phyloP scores from a whole-genome alignment of 2,113 vertebrate genomes.

The Hucho hucho region DNA sequence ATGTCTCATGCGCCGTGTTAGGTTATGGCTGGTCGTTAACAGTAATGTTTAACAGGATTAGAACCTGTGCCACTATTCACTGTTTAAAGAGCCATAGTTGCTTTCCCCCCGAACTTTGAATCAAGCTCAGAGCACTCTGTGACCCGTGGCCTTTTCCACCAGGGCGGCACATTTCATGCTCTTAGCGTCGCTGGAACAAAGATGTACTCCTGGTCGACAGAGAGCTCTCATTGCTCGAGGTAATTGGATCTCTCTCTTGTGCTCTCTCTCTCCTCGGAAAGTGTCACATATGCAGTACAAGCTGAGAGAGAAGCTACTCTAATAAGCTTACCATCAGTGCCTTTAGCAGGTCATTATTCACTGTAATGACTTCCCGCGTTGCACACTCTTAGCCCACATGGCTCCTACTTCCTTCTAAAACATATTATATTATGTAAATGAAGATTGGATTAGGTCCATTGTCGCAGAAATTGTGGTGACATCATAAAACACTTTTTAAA shows the following conservation, averaged over 20 bases:
- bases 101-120: not conserved
- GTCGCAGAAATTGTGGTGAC: too few species aligned
- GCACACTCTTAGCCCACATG: constrained; percentile 9
- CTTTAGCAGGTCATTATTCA: constrained; percentile 34
- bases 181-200: not conserved
- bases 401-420: not conserved
- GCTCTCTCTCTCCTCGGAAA: constrained; percentile 3
- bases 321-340: constrained; percentile 29
- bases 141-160: not conserved
- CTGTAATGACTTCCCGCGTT: constrained; percentile 20
- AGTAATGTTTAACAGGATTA: constrained; percentile 4
- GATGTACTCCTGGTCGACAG: not conserved
- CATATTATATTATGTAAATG: constrained; percentile 10
- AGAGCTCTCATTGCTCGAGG: not conserved
- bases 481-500: too few species aligned
- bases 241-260: constrained; percentile 25
- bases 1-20: not conserved
- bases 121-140: not conserved
- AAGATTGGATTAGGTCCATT: not conserved
- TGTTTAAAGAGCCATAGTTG: not conserved
- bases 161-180: not conserved
- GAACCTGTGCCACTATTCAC: not conserved
- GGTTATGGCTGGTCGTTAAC: not conserved
- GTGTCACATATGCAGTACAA: constrained; percentile 12
- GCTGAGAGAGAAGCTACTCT: constrained; percentile 16